Conservation (phyloP, 2,888 invertebrate genomes). For the Hirtodrosophila duncani region DNA sequence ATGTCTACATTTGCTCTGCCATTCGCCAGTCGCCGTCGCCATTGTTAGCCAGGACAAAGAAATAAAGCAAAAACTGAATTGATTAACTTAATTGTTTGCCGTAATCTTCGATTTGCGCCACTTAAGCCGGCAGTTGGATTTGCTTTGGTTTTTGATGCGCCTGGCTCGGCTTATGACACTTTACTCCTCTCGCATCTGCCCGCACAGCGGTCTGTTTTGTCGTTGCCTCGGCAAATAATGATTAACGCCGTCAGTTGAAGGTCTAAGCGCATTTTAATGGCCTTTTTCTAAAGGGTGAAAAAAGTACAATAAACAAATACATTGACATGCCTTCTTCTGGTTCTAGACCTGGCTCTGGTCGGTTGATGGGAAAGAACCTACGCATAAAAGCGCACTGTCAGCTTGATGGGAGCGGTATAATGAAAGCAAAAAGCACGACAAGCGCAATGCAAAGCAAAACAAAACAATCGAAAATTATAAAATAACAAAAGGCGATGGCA, state of each 20-base stretch:
- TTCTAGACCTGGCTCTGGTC: no score
- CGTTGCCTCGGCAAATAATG: conserved; percentile 52
- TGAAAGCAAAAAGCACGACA: conserved; percentile 17
- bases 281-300: conserved; percentile 26
- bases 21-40: conserved; percentile 4
- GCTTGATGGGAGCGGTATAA: conserved; percentile 26
- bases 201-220: not conserved
- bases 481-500: conserved; percentile 60
- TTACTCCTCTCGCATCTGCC: conserved; percentile 6
- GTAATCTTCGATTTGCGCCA: conserved; percentile 65
- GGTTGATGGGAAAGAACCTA: conserved; percentile 27
- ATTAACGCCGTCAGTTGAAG: conserved; percentile 54
- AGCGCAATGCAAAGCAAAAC: conserved; percentile 39
- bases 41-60: conserved; percentile 28
- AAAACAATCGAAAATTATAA: conserved; percentile 72
- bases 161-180: conserved; percentile 24
- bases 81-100: conserved; percentile 68
- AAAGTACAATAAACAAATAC: conserved; percentile 24
- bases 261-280: conserved; percentile 67
- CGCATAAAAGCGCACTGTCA: conserved; percentile 66
- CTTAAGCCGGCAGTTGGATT: conserved; percentile 8
- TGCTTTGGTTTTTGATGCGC: not conserved
- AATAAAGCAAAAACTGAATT: conserved; percentile 42
- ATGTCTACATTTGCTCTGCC: conserved; percentile 48
- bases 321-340: no score